Conservation (phyloP, 2,888 invertebrate species). For the Cosmorhoe ocellata region DNA sequence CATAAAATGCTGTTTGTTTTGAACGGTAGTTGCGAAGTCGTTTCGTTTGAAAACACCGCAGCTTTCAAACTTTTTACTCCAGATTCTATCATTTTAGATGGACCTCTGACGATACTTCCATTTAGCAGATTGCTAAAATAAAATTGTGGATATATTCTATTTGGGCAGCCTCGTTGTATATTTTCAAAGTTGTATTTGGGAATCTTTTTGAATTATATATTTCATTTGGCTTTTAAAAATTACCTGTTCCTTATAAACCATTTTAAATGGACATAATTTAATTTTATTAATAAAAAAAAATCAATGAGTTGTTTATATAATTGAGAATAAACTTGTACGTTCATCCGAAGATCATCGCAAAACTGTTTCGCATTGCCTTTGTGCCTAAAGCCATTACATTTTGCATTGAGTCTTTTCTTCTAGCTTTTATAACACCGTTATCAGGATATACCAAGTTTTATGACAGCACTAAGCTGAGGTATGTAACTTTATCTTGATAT, state of each 20-base stretch:
- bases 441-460: conserved; percentile 6
- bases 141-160: background rate
- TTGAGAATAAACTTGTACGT: too few relatives aligned
- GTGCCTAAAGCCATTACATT: background rate
- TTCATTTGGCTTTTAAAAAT: too few relatives aligned
- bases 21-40: conserved; percentile 53
- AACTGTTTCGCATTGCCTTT: too few relatives aligned
- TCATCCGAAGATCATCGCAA: too few relatives aligned
- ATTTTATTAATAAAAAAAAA: too few relatives aligned
- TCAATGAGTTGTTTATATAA: too few relatives aligned
- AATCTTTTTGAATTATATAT: too few relatives aligned
- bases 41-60: conserved; percentile 27
- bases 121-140: conserved; percentile 2
- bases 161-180: too few relatives aligned
- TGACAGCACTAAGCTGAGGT: conserved; percentile 1
- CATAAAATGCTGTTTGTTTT: conserved; percentile 60
- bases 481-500: conserved; percentile 5
- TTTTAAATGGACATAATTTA: too few relatives aligned
- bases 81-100: conserved; percentile 4
- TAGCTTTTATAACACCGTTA: background rate
- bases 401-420: background rate
- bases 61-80: conserved; percentile 10
- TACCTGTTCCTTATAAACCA: too few relatives aligned
- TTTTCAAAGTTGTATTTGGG: too few relatives aligned
- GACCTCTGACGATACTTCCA: background rate